Percentiles rank a stretch among this genome's conserved stretches.
Evolutionary conservation across 2,888 invertebrate genomes (phyloP).

Genomic region (Mechanitis messenoides): DNA sequence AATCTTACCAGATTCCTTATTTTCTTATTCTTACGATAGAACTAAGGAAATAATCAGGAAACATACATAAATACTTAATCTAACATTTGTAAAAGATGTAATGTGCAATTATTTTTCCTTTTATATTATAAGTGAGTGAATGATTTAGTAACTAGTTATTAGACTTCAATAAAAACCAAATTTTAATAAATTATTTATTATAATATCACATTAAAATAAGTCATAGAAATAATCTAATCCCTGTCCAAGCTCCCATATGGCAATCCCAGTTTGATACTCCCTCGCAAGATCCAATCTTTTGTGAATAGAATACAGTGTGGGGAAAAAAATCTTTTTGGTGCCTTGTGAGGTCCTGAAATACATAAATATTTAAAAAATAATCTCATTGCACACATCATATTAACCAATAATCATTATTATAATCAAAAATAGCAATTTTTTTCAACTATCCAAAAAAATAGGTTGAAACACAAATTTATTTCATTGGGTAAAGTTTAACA

Average conservation of each 20-base stretch:
- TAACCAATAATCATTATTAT: too few relatives aligned
- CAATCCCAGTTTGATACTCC: slow-evolving; percentile 88
- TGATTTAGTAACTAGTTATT: slow-evolving; percentile 1
- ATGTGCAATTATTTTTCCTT: too few relatives aligned
- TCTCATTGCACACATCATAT: not conserved
- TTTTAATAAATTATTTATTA: slow-evolving; percentile 43
- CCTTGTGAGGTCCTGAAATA: slow-evolving; percentile 79
- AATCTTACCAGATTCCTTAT: too few relatives aligned
- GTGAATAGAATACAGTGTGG: slow-evolving; percentile 90
- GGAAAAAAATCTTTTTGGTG: slow-evolving; percentile 89
- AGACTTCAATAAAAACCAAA: slow-evolving; percentile 10
- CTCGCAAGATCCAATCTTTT: slow-evolving; percentile 86
- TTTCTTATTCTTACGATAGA: too few relatives aligned
- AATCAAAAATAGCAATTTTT: too few relatives aligned
- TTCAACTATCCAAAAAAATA: too few relatives aligned
- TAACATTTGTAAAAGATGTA: too few relatives aligned
- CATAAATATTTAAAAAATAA: slow-evolving; percentile 1
- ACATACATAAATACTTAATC: too few relatives aligned
- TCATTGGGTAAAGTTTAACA: too few relatives aligned
- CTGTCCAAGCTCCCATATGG: slow-evolving; percentile 98
- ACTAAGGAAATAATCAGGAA: too few relatives aligned
- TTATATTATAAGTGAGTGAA: not conserved
- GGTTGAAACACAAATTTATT: too few relatives aligned
- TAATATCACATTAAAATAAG: slow-evolving; percentile 69
- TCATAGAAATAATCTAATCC: slow-evolving; percentile 97